A percentile compares a stretch with the other conserved stretches of the same genome.
phyloP scores from a whole-genome alignment of 2,113 vertebrate species.

The Pachycephala philippinensis region DNA sequence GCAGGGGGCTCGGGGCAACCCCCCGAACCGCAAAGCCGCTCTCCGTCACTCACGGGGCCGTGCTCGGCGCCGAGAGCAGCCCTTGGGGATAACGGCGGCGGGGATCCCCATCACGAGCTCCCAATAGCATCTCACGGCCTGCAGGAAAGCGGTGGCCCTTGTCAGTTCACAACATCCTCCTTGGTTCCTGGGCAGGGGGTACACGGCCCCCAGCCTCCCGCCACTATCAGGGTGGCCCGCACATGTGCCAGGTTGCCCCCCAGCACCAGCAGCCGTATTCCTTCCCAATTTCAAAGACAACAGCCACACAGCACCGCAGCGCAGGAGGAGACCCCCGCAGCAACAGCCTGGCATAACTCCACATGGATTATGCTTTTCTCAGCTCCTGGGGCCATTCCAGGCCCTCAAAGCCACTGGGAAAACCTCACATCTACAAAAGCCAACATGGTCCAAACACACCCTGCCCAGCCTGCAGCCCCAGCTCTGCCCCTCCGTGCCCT shows the following conservation, averaged over 20 bases:
- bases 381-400: accelerated
- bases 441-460: accelerated
- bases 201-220: accelerated
- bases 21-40: accelerated
- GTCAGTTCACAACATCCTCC: accelerated
- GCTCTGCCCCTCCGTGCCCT: accelerated
- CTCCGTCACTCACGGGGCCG: accelerated
- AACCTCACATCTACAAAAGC: neutral
- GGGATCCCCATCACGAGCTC: accelerated
- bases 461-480: neutral
- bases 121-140: accelerated
- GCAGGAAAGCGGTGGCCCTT: accelerated
- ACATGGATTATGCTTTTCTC: accelerated
- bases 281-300: neutral
- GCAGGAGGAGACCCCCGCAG: accelerated
- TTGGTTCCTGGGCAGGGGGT: accelerated
- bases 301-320: accelerated
- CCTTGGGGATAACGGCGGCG: accelerated
- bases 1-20: neutral
- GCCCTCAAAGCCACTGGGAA: accelerated
- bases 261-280: accelerated
- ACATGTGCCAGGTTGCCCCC: neutral
- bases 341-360: accelerated
- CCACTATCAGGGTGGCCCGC: accelerated
- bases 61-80: accelerated